Base-by-base conservation (phyloP, 2,113 vertebrate genomes). In the Dissostichus mawsoni region DNA sequence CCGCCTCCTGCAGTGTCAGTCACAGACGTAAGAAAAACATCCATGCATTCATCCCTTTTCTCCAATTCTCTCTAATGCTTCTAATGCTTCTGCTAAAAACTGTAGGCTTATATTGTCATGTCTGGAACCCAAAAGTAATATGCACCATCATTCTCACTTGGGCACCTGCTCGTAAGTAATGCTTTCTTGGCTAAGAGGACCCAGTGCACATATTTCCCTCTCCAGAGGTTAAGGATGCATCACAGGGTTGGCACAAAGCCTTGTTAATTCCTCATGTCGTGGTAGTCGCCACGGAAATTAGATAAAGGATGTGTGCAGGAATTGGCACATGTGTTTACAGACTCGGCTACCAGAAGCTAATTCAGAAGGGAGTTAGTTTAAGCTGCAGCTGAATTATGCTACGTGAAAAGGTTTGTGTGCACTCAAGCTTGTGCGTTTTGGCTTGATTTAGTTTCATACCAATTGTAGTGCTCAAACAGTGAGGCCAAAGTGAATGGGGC, bases 1-100 rank as follows among this genome's bases (percentile, higher is more conserved):
- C 69, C 97, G 95, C 79, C 95, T 98, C 0, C 95, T 99, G 69
- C 96, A 94, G 61, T 96, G 97, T 93, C 95, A 92, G 44, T 84
- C 90, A 23, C 93, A 96, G 78, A 96, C 95, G 98, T 99, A 86
- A 92, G 94, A 11, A 4, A 41, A 8, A 0, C 33, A 6, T 1
- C 0, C 0, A 7, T 1, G 9, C 12, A 0, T 47, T 16, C 44
- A 53, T 20, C 25, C 18, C 8, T 61, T 59, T 78, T 48, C 51
- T 68, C 23, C 53, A 8, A 45, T 63, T 58, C 25, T 63, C 47
- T 16, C 20, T 25, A 12, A 4, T 45, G 17, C 50, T 71, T 58
- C 17, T 52, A 36, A 61, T 41, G 16, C 13, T 50, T 36, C 25
- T 57, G 45, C 23, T 52, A 18, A 13, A 16, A 45, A 29, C 29